phyloP scores from a whole-genome alignment of 2,888 invertebrate species.

The Ptychoptera albimana region DNA sequence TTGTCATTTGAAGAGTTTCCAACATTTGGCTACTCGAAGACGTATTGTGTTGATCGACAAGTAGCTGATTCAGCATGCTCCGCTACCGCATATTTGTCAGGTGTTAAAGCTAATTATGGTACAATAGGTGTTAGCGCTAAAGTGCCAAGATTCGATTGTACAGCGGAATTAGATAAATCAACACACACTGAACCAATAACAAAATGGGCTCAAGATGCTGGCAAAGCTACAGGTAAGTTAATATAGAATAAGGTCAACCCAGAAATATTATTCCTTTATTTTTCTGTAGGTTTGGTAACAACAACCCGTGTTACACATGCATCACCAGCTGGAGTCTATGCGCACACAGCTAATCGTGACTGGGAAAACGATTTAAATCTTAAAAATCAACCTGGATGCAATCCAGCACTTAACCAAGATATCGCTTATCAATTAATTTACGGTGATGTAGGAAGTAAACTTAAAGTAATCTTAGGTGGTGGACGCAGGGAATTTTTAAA shows the following conservation, averaged over 20 bases:
- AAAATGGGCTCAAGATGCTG: constrained; percentile 49
- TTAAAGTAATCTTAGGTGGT: constrained; percentile 35
- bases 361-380: constrained; percentile 31
- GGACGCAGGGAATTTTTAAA: constrained; percentile 37
- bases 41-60: constrained; percentile 59
- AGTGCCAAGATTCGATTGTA: constrained; percentile 46
- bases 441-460: constrained; percentile 1
- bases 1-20: constrained; percentile 49
- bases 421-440: constrained; percentile 6
- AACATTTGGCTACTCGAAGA: constrained; percentile 37
- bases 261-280: too few species aligned
- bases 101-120: constrained; percentile 59
- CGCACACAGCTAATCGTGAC: constrained; percentile 36
- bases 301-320: constrained; percentile 9
- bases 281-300: constrained; percentile 6
- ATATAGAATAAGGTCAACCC: constrained; percentile 49
- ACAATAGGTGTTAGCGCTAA: constrained; percentile 58
- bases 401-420: constrained; percentile 5
- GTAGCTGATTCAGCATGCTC: constrained; percentile 75
- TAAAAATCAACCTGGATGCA: constrained; percentile 2
- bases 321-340: constrained; percentile 13
- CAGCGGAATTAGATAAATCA: constrained; percentile 34
- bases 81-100: constrained; percentile 62
- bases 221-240: constrained; percentile 46
- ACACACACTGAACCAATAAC: constrained; percentile 49